Percentiles rank a stretch among this genome's conserved stretches.
phyloP scores from a whole-genome alignment of 2,113 vertebrate genomes.

The Poeciliopsis prolifica region DNA sequence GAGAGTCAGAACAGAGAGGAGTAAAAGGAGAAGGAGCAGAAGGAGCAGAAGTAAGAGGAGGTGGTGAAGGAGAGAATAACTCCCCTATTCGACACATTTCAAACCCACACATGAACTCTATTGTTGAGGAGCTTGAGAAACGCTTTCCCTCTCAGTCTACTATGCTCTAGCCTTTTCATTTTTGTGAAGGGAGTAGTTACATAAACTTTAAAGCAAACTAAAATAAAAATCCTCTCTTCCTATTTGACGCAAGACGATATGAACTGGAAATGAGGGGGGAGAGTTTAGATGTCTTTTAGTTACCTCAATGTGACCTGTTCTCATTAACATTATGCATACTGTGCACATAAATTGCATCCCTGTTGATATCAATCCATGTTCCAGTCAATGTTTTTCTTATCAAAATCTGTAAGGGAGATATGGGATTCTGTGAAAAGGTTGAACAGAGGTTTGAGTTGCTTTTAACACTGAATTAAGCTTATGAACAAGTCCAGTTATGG shows the following conservation, averaged over 20 bases:
- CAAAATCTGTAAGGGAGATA: neutral
- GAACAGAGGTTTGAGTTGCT: too few species aligned
- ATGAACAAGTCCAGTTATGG: constrained; percentile 12
- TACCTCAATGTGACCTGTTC: constrained; percentile 16
- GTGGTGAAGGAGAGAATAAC: constrained; percentile 13
- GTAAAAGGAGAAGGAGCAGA: neutral
- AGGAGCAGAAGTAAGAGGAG: constrained; percentile 2
- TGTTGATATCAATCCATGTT: constrained; percentile 18
- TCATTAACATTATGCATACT: constrained; percentile 1
- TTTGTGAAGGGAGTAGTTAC: constrained; percentile 8
- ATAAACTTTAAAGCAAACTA: constrained; percentile 22
- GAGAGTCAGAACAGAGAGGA: constrained; percentile 14
- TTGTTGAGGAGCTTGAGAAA: constrained; percentile 85
- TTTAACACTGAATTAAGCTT: neutral
- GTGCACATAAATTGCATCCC: constrained; percentile 15
- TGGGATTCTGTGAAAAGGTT: too few species aligned
- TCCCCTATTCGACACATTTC: constrained; percentile 52
- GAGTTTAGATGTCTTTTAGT: neutral
- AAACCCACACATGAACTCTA: constrained; percentile 80
- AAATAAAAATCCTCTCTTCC: neutral
- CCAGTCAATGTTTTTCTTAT: neutral
- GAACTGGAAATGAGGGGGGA: constrained; percentile 7
- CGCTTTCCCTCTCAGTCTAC: constrained; percentile 86
- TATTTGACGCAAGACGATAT: neutral
- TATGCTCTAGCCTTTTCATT: constrained; percentile 76